Evolutionary conservation across 1,140 invertebrate genomes (phyloP).

Genomic region (Euschistus heros): DNA sequence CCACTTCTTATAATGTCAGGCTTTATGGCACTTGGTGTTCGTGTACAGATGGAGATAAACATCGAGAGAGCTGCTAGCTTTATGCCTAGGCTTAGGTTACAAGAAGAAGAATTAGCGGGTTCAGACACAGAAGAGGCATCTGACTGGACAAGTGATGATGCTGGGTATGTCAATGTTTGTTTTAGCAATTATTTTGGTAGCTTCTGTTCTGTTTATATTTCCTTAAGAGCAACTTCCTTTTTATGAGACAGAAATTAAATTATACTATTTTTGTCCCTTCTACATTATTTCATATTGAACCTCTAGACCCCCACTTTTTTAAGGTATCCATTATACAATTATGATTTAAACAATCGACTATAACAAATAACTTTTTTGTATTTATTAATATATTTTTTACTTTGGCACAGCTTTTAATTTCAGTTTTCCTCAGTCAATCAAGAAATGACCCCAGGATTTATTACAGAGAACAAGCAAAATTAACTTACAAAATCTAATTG

Average conservation of each 20-base stretch:
- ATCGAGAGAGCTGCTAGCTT: constrained; percentile 30
- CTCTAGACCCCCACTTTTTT: neutral
- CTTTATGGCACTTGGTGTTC: constrained; percentile 44
- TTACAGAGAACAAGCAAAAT: too few relatives aligned
- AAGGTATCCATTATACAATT: too few relatives aligned
- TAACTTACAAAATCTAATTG: too few relatives aligned
- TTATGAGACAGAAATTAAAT: neutral
- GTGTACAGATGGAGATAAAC: constrained; percentile 44
- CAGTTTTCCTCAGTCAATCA: too few relatives aligned
- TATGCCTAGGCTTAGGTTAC: constrained; percentile 22
- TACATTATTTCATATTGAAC: neutral
- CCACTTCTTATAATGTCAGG: constrained; percentile 44
- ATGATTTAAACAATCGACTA: too few relatives aligned
- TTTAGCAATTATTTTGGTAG: neutral
- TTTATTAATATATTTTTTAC: too few relatives aligned
- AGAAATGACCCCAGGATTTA: too few relatives aligned
- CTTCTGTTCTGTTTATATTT: neutral
- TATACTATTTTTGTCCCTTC: neutral
- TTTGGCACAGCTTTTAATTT: too few relatives aligned
- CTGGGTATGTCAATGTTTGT: neutral
- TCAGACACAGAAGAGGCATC: constrained; percentile 5
- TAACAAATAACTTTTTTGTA: too few relatives aligned
- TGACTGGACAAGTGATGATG: constrained; percentile 16
- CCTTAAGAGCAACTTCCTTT: neutral
- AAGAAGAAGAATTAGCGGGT: constrained; percentile 6